These are phyloP conservation scores for Crotalus tigris DNA, from an alignment of 2,113 vertebrate species.

Conservation along the genomic window DNA sequence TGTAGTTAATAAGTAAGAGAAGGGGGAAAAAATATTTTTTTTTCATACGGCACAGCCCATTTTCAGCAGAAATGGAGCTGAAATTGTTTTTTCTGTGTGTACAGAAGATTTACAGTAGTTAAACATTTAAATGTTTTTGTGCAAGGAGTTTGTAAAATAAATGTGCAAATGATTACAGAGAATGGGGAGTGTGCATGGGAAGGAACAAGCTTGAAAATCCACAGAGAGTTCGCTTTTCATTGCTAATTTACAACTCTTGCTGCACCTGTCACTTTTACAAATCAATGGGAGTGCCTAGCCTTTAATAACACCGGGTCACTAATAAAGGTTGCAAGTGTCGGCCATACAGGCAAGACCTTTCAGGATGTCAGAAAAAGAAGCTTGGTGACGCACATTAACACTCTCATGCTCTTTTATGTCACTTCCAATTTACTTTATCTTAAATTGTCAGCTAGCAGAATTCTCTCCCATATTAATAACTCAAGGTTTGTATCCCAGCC, in stretches of 20 bases:
- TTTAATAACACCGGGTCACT: conserved; percentile 61
- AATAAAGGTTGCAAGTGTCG: conserved; percentile 55
- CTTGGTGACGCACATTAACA: conserved; percentile 67
- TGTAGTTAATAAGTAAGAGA: background rate
- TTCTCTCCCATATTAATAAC: conserved; percentile 71
- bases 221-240: conserved; percentile 55
- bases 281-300: conserved; percentile 66
- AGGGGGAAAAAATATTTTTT: background rate
- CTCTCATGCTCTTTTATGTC: conserved; percentile 69
- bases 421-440: conserved; percentile 74
- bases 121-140: conserved; percentile 54
- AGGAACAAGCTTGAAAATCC: conserved; percentile 48
- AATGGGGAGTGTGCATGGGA: background rate
- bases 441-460: conserved; percentile 75
- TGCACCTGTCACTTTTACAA: conserved; percentile 73
- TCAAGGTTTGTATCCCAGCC: conserved; percentile 66
- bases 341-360: conserved; percentile 67
- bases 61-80: conserved; percentile 1
- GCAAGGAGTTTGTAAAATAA: conserved; percentile 40
- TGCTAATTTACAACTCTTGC: conserved; percentile 70
- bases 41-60: background rate
- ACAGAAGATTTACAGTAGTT: conserved; percentile 24
- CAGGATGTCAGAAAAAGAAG: conserved; percentile 68
- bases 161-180: conserved; percentile 51
- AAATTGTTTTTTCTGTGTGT: background rate